Percentiles rank a stretch among this genome's conserved stretches.
Evolutionary conservation across 2,113 vertebrate genomes (phyloP).

Genomic region (Odontophorus gujanensis): DNA sequence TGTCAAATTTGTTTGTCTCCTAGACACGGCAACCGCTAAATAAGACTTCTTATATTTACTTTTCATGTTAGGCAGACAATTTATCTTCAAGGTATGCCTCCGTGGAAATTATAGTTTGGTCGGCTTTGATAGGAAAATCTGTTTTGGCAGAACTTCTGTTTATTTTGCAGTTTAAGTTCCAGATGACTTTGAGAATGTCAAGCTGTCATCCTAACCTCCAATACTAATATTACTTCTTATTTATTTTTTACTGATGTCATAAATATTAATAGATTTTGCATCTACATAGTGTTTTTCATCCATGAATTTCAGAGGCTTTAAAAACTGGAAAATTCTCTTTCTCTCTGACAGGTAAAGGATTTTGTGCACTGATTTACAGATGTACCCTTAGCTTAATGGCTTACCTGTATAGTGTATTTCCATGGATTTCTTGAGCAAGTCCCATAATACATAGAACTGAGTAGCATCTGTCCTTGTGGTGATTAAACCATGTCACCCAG

Average conservation of each 20-base stretch:
- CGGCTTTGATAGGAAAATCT: neutral
- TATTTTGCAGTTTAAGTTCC: slow-evolving; percentile 1
- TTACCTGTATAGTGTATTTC: neutral
- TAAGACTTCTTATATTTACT: neutral
- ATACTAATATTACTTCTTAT: neutral
- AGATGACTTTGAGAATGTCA: neutral
- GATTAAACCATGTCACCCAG: neutral
- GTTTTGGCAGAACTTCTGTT: slow-evolving; percentile 8
- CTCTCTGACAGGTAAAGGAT: neutral
- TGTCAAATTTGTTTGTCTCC: neutral
- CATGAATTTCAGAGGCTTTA: neutral
- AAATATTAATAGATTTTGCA: slow-evolving; percentile 35
- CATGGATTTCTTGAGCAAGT: neutral
- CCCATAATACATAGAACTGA: neutral
- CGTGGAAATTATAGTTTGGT: neutral
- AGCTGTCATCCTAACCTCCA: neutral
- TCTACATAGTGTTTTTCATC: neutral
- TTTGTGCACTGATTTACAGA: neutral
- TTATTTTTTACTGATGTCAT: slow-evolving; percentile 8
- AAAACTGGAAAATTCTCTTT: neutral
- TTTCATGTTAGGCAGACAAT: neutral
- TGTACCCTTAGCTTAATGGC: neutral
- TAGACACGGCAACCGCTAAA: neutral
- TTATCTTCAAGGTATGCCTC: neutral
- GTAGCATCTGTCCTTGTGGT: neutral